A percentile compares a stretch with the other conserved stretches of the same genome.
Conservation (phyloP, 2,888 invertebrate genomes). For the Agrotis exclamationis region DNA sequence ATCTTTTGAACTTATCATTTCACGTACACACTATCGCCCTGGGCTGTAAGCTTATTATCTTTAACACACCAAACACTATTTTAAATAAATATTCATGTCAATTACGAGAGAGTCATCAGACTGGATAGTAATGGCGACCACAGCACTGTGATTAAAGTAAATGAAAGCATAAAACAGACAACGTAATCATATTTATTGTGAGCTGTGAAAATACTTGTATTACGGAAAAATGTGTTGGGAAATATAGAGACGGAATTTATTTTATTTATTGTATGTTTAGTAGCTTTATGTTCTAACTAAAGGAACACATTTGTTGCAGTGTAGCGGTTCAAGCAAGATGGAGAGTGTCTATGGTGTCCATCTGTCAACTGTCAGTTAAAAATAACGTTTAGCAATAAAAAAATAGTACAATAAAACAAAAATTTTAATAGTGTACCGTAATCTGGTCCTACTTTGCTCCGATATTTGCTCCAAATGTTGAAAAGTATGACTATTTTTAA, state of each 20-base stretch:
- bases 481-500: too few species aligned
- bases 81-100: conserved; percentile 33
- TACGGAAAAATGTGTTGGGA: background rate
- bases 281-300: background rate
- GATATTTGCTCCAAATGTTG: too few species aligned
- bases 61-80: conserved; percentile 10
- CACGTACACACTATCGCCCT: too few species aligned
- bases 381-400: too few species aligned
- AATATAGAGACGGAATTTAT: background rate
- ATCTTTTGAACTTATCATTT: too few species aligned
- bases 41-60: conserved; percentile 9
- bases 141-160: conserved; percentile 68
- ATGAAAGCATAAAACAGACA: conserved; percentile 66
- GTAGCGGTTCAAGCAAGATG: too few species aligned
- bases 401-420: too few species aligned
- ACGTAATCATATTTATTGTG: conserved; percentile 62
- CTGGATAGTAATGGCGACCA: conserved; percentile 32
- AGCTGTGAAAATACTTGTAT: too few species aligned
- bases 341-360: too few species aligned
- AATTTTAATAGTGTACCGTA: too few species aligned
- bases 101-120: conserved; percentile 34
- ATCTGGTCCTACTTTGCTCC: too few species aligned
- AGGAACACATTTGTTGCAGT: background rate
- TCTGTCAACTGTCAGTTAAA: too few species aligned
- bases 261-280: background rate